Percentiles rank a stretch among this genome's conserved stretches.
These are phyloP conservation scores for Emydoidea blandingii DNA, from an alignment of 2,797 vertebrate species.

Conservation along the genomic window DNA sequence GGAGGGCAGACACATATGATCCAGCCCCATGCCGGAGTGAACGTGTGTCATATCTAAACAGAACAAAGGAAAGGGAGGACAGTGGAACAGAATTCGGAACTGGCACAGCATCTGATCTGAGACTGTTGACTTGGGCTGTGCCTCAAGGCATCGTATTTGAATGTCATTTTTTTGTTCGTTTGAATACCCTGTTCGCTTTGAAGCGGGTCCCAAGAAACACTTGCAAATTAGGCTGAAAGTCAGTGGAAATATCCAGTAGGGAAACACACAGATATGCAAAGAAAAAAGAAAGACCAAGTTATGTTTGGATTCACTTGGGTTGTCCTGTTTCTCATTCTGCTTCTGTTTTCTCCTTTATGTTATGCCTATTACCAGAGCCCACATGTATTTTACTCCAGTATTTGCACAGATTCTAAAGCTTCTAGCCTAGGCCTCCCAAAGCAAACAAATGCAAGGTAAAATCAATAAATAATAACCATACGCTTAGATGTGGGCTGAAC, in stretches of 20 bases:
- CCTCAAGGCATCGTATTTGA: not conserved
- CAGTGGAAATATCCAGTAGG: slow-evolving; percentile 14
- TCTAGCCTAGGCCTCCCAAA: not conserved
- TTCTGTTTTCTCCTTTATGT: slow-evolving; percentile 21
- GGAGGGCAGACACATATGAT: rapidly evolving
- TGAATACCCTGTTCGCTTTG: slow-evolving; percentile 10
- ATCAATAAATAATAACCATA: not conserved
- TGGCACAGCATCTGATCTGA: not conserved
- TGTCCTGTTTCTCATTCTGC: not conserved
- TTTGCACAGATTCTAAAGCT: not conserved
- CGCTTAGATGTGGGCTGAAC: not conserved
- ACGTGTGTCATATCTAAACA: not conserved
- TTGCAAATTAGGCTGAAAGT: not conserved
- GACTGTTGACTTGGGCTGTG: not conserved
- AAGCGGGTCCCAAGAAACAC: not conserved
- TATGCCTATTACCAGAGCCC: not conserved
- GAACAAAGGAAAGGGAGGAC: not conserved
- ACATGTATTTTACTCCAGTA: not conserved
- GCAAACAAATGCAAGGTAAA: not conserved
- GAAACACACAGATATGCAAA: not conserved
- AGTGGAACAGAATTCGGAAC: not conserved
- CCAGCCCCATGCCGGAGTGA: not conserved
- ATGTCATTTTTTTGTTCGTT: rapidly evolving
- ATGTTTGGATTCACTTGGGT: slow-evolving; percentile 8
- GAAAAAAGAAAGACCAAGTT: not conserved